These are phyloP conservation scores for Orthosia cruda DNA, from an alignment of 2,888 invertebrate species.

Conservation along the genomic window DNA sequence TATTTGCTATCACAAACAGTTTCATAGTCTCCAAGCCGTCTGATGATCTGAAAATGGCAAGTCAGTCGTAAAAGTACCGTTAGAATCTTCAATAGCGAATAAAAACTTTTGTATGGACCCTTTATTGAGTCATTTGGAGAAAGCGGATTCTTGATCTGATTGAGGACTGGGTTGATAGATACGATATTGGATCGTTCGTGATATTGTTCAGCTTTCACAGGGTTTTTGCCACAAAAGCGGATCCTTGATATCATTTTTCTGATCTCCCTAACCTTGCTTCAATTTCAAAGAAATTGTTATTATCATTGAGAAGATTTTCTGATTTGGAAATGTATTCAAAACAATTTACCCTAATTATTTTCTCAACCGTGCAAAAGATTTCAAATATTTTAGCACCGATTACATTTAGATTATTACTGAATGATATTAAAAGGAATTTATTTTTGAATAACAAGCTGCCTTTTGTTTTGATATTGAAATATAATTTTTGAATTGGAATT, in stretches of 20 bases:
- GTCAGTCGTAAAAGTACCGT: slow-evolving; percentile 42
- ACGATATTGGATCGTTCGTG: slow-evolving; percentile 42
- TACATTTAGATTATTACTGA: slow-evolving; percentile 5
- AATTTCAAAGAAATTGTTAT: slow-evolving; percentile 18
- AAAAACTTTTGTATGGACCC: slow-evolving; percentile 53
- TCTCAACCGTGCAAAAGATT: slow-evolving; percentile 7
- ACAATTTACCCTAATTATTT: slow-evolving; percentile 34
- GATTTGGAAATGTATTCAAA: slow-evolving; percentile 28
- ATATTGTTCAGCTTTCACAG: slow-evolving; percentile 40
- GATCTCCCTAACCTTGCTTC: slow-evolving; percentile 10
- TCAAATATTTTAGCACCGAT: slow-evolving; percentile 11
- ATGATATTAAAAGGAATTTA: neutral
- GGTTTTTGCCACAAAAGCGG: slow-evolving; percentile 40
- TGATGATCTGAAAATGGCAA: slow-evolving; percentile 87
- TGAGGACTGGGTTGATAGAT: slow-evolving; percentile 41
- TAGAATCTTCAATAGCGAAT: slow-evolving; percentile 48
- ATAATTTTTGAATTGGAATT: neutral
- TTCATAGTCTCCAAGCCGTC: slow-evolving; percentile 95
- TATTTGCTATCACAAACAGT: slow-evolving; percentile 95
- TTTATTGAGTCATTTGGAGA: slow-evolving; percentile 53
- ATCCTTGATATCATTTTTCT: slow-evolving; percentile 17
- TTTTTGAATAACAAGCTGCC: neutral
- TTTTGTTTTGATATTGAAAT: neutral
- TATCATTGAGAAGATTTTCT: slow-evolving; percentile 24
- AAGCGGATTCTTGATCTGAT: slow-evolving; percentile 54